Evolutionary conservation across 2,797 vertebrate species (phyloP), one percentile per base, ranked within the genome.

Genomic region (Leuciscus waleckii): DNA sequence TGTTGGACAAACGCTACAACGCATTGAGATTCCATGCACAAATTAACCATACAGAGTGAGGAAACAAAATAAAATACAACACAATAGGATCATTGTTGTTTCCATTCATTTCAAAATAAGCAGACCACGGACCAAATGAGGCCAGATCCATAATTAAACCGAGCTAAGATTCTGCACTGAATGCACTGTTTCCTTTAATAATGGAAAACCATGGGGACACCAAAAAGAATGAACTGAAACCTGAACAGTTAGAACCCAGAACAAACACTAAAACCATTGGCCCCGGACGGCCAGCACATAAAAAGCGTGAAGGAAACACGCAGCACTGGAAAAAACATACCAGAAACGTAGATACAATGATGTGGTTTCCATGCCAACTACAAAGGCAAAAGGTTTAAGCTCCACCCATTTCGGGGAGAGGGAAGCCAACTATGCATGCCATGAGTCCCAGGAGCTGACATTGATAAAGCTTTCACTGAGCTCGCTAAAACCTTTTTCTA

Each of bases 361-460:
- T 80, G 65, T 73, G 39, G 71, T 83, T 65, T 56, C 83, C 35
- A 51, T 87, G 84, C 46, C 82, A 86, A 87, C 75, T 1, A 67
- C 35, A 54, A 78, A 80, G 76, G 77, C 71, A 41, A 19, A 67
- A 39, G 68, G 29, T 54, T 65, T 51, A 74, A 80, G 86, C 58
- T 67, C 83, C 85, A 71, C 83, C 88, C 69, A 73, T 73, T 67
- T 58, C 1, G 32, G 13, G 10, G 76, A 85, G 68, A 75, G 83
- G 82, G 89, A 83, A 85, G 71, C 67, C 82, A 80, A 69, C 19
- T 46, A 46, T 49, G 83, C 74, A 82, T 81, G 32, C 61, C 74
- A 69, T 78, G 56, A 84, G 81, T 51, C 80, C 67, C 39, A 37
- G 23, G 39, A 77, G 86, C 56, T 61, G 26, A 83, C 79, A 61